Conservation (phyloP, 2,888 invertebrate genomes). For the Drosophila buzzatii region DNA sequence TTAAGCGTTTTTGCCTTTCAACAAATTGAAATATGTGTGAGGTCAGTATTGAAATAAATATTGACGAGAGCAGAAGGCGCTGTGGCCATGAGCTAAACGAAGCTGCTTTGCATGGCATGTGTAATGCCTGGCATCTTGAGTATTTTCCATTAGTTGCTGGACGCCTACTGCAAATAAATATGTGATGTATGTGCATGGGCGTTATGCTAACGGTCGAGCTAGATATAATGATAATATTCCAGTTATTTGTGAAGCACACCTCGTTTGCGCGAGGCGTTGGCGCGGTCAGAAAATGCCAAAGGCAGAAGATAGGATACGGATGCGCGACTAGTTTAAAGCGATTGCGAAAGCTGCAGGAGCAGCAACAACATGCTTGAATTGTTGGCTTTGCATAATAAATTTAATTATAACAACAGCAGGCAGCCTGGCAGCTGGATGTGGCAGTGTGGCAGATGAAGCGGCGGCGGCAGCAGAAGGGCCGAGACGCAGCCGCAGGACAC, state of each 20-base stretch:
- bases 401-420: constrained; percentile 60
- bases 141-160: constrained; percentile 4
- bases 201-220: background rate
- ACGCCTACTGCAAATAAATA: background rate
- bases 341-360: constrained; percentile 16
- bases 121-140: background rate
- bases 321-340: constrained; percentile 30
- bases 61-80: background rate
- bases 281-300: background rate
- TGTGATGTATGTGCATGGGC: background rate
- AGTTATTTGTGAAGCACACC: constrained; percentile 4
- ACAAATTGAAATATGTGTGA: background rate
- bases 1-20: background rate
- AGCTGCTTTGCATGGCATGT: background rate
- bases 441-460: background rate
- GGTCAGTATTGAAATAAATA: background rate
- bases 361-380: constrained; percentile 59
- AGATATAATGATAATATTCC: background rate
- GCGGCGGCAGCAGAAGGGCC: background rate
- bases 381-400: constrained; percentile 73
- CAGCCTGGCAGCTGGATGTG: background rate
- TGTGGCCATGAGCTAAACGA: background rate
- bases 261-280: background rate
- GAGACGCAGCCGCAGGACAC: constrained; percentile 14
- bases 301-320: background rate